Base-by-base conservation (phyloP, 2,797 vertebrate species). In the Pangasius sanitwongsei region DNA sequence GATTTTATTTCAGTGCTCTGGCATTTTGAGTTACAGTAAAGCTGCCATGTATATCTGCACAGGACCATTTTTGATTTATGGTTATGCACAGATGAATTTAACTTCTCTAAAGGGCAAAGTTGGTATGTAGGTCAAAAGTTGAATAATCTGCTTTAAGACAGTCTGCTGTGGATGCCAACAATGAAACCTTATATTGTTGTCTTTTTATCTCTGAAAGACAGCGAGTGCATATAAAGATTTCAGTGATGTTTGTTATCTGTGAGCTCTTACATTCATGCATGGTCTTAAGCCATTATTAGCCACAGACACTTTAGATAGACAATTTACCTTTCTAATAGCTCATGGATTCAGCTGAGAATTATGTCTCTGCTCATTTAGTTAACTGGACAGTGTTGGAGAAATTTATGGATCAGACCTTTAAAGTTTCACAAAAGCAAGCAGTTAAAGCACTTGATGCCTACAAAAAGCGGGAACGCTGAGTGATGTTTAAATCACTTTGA, bases 281-380 rank as follows among this genome's bases (percentile, higher is more conserved):
- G 25, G 77, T 59, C 77, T 72, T 77, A 84, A 83, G 83, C n/a
- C 53, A 78, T 86, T 57, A 78, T 87, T 67, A 83, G n/a, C 70
- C 53, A 28, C 50, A 31, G 48, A 53, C 50, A 84, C 55, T 86
- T 89, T 85, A 50, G 25, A 65, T 15, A 11, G 41, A 59, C 4
- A 89, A 41, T 83, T 72, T 89, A 86, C 31, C 44, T 59, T 81
- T 65, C 31, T 86, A 89, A 90, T 86, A 75, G 78, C 65, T 81
- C 80, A 83, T 81, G 55, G 28, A 85, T 59, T 78, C 44, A 31
- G 31, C 6, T 41, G 50, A 88, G 90, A 90, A 48, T 90, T 90
- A 89, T 74, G 20, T 72, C 53, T 20, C 44, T 80, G n/a, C 72
- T 88, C 81, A 90, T 90, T 89, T 91, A 88, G 78, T 28, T 89